Conservation (phyloP, 2,797 vertebrate genomes). For the Cheirogaleus major region DNA sequence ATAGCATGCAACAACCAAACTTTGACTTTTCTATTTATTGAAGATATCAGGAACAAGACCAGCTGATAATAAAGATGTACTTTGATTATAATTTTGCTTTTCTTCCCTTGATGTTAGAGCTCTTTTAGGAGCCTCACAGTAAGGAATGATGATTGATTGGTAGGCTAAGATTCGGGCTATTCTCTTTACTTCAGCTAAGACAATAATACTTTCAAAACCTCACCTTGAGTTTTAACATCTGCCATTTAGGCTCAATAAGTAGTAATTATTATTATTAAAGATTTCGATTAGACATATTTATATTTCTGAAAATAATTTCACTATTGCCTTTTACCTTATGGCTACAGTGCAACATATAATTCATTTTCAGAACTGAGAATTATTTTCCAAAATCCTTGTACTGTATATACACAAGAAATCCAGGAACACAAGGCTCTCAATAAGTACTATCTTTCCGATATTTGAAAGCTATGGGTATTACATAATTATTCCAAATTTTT, state of each 20-base stretch:
- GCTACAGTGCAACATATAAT: background rate
- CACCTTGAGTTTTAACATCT: background rate
- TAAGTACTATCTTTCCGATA: background rate
- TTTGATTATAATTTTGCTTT: background rate
- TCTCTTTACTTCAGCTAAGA: background rate
- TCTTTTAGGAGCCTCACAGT: background rate
- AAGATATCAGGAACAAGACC: background rate
- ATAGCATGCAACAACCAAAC: background rate
- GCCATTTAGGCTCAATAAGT: background rate
- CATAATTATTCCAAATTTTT: background rate
- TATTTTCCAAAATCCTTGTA: background rate
- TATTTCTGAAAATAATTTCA: background rate
- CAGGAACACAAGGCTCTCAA: background rate
- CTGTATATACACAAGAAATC: background rate
- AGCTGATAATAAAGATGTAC: background rate
- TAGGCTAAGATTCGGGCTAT: background rate
- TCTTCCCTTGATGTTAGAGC: background rate
- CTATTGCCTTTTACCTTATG: background rate
- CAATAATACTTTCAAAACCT: background rate
- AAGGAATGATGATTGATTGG: background rate
- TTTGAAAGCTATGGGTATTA: background rate
- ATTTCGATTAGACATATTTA: background rate
- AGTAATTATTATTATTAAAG: background rate
- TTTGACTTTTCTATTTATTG: background rate
- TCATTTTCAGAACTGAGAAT: background rate